Evolutionary conservation across 2,113 vertebrate genomes (phyloP).

Genomic region (Machaerirhynchus nigripectus): DNA sequence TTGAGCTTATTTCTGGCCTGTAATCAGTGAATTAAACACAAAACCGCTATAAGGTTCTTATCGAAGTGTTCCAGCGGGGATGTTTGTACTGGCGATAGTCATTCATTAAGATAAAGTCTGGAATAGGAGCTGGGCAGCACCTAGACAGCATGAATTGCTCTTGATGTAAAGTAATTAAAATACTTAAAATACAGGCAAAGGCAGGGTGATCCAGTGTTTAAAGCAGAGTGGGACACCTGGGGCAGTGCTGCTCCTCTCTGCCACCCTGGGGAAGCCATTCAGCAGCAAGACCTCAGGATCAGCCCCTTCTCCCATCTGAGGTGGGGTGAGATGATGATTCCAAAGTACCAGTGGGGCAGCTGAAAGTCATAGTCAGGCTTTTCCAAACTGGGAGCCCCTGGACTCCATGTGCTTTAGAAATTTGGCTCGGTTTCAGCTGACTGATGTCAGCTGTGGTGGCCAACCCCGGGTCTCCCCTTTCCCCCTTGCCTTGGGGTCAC

Average conservation of each 20-base stretch:
- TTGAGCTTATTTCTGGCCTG: not conserved
- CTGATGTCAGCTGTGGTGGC: rapidly evolving
- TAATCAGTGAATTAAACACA: not conserved
- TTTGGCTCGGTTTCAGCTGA: not conserved
- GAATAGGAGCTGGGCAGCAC: not conserved
- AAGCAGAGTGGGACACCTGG: not conserved
- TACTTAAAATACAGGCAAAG: not conserved
- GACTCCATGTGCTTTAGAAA: not conserved
- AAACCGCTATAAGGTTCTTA: not conserved
- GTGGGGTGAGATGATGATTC: not conserved
- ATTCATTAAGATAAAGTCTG: not conserved
- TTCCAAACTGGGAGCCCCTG: not conserved
- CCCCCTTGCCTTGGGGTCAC: too few relatives aligned
- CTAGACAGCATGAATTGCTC: not conserved
- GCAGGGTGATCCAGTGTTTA: not conserved
- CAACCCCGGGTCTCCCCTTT: not conserved
- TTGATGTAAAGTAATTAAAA: not conserved
- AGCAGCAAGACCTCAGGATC: rapidly evolving
- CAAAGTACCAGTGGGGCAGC: not conserved
- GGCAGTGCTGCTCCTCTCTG: not conserved
- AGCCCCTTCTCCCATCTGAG: rapidly evolving
- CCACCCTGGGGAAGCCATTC: not conserved
- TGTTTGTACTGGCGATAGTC: not conserved
- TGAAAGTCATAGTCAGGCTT: not conserved
- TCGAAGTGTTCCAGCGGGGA: not conserved